Conservation (phyloP, 1,140 invertebrate genomes). For the Drosophila ananassae region DNA sequence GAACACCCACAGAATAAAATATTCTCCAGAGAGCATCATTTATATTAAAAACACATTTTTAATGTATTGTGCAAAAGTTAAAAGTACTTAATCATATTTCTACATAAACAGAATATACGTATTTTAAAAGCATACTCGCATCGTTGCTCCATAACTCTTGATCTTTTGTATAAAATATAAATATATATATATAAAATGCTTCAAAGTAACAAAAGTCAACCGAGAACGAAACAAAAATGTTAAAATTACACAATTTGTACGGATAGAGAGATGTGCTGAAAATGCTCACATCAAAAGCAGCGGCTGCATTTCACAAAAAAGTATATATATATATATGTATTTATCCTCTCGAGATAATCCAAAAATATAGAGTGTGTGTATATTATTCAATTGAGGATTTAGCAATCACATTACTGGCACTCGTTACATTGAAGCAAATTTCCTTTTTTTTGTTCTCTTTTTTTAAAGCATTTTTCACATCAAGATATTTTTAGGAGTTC, state of each 20-base stretch:
- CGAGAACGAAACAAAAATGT: constrained; percentile 14
- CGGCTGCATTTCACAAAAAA: constrained; percentile 47
- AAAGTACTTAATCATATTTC: constrained; percentile 76
- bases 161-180: constrained; percentile 41
- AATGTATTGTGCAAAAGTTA: constrained; percentile 78
- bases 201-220: constrained; percentile 66
- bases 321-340: not conserved
- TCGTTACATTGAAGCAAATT: constrained; percentile 80
- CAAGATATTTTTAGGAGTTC: constrained; percentile 29
- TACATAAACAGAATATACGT: constrained; percentile 74
- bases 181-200: constrained; percentile 39
- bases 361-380: constrained; percentile 56
- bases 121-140: constrained; percentile 66
- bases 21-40: constrained; percentile 20
- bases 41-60: constrained; percentile 75
- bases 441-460: constrained; percentile 34
- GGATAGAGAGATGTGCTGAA: constrained; percentile 32
- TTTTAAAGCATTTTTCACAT: constrained; percentile 66
- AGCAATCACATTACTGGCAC: constrained; percentile 83
- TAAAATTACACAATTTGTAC: constrained; percentile 42
- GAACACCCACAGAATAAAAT: not conserved
- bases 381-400: constrained; percentile 58
- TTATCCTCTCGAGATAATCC: constrained; percentile 34
- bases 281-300: constrained; percentile 55
- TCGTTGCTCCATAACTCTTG: constrained; percentile 15